phyloP scores from a whole-genome alignment of 2,113 vertebrate genomes.

The Orthochromis malagaraziensis region DNA sequence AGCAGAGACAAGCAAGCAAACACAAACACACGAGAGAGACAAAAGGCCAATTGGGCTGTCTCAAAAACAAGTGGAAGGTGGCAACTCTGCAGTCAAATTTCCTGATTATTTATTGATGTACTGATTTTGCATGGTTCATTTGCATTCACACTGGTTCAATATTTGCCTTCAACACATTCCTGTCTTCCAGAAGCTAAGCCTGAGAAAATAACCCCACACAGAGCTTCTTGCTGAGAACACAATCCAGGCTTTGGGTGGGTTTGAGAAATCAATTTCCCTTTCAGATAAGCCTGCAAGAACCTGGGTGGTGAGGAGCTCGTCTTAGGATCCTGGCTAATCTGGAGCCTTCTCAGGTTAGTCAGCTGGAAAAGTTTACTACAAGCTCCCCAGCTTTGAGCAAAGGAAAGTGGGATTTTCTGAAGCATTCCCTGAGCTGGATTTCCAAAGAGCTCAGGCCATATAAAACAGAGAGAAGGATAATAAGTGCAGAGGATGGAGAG shows the following conservation, averaged over 20 bases:
- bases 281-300: constrained; percentile 54
- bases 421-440: constrained; percentile 64
- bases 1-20: constrained; percentile 15
- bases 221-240: constrained; percentile 16
- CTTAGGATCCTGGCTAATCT: constrained; percentile 50
- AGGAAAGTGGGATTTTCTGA: constrained; percentile 54
- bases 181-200: neutral
- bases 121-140: constrained; percentile 7
- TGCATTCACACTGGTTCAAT: neutral
- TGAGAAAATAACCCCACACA: constrained; percentile 15
- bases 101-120: constrained; percentile 20
- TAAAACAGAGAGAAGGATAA: constrained; percentile 27
- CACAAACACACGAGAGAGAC: constrained; percentile 10
- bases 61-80: neutral
- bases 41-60: neutral
- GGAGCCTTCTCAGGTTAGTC: constrained; percentile 57
- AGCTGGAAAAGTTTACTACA: constrained; percentile 59
- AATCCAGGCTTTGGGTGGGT: constrained; percentile 36
- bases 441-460: constrained; percentile 31
- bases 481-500: constrained; percentile 11
- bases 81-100: neutral
- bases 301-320: constrained; percentile 43
- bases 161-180: neutral
- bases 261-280: constrained; percentile 69
- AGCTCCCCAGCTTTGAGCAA: constrained; percentile 39